Evolutionary conservation across 2,888 invertebrate species (phyloP).

Genomic region (Phyllotreta cruciferae): DNA sequence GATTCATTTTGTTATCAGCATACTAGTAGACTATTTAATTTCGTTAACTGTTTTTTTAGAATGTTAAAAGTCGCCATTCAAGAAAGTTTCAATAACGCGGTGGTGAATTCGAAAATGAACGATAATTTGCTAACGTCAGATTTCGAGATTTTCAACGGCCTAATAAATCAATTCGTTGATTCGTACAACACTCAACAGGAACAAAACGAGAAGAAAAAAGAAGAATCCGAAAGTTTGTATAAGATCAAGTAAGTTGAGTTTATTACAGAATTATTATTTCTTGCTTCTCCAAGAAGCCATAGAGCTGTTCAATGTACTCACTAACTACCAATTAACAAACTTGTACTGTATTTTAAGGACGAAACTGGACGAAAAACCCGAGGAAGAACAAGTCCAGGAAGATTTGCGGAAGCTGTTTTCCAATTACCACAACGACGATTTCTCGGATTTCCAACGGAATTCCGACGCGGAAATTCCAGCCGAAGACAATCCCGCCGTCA

Average conservation of each 20-base stretch:
- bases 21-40: too few relatives aligned
- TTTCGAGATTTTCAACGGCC: slow-evolving; percentile 61
- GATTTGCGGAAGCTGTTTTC: slow-evolving; percentile 77
- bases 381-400: slow-evolving; percentile 69
- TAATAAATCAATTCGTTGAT: slow-evolving; percentile 69
- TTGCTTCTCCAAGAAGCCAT: too few relatives aligned
- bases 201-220: slow-evolving; percentile 69
- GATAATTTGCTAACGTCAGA: slow-evolving; percentile 44
- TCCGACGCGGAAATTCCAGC: slow-evolving; percentile 38
- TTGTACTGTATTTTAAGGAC: slow-evolving; percentile 58
- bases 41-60: slow-evolving; percentile 54
- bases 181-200: slow-evolving; percentile 82
- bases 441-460: slow-evolving; percentile 66
- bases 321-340: not conserved
- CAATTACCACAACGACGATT: slow-evolving; percentile 72
- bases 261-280: too few relatives aligned
- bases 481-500: slow-evolving; percentile 38
- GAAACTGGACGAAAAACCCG: slow-evolving; percentile 71
- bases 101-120: slow-evolving; percentile 60
- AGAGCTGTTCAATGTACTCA: too few relatives aligned
- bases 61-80: slow-evolving; percentile 73
- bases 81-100: slow-evolving; percentile 72
- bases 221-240: slow-evolving; percentile 80
- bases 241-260: slow-evolving; percentile 70
- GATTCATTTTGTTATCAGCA: too few relatives aligned